phyloP scores from a whole-genome alignment of 1,140 invertebrate genomes.

The Diorhabda carinulata region DNA sequence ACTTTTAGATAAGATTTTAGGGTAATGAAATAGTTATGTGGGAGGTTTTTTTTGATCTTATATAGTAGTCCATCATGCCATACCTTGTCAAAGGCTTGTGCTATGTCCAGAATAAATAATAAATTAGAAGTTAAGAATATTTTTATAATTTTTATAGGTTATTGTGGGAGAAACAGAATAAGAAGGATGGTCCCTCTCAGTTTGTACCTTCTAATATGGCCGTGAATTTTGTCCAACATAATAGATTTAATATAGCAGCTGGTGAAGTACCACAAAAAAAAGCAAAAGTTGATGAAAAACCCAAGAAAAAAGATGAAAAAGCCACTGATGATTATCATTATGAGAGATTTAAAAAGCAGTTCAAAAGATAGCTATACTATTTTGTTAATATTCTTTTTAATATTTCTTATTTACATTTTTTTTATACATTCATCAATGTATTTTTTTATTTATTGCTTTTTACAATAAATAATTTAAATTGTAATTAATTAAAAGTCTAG shows the following conservation, averaged over 20 bases:
- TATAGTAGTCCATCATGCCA: no score
- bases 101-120: no score
- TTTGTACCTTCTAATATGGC: constrained; percentile 98
- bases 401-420: no score
- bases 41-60: no score
- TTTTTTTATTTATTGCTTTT: no score
- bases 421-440: no score
- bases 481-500: no score
- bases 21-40: no score
- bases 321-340: constrained; percentile 97
- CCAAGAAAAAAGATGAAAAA: constrained; percentile 73
- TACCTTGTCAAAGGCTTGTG: no score
- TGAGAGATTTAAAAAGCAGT: constrained; percentile 95
- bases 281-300: constrained; percentile 55
- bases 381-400: no score
- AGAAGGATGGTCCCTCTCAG: constrained; percentile 90
- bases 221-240: constrained; percentile 96
- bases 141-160: constrained; percentile 55
- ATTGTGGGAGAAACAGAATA: constrained; percentile 81
- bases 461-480: no score
- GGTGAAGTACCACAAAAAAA: constrained; percentile 57
- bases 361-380: constrained; percentile 72
- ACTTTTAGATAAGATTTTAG: no score
- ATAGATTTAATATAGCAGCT: constrained; percentile 81
- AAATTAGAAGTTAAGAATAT: background rate